These are phyloP conservation scores for Panthera uncia DNA, from an alignment of 2,113 vertebrate species.

Conservation along the genomic window DNA sequence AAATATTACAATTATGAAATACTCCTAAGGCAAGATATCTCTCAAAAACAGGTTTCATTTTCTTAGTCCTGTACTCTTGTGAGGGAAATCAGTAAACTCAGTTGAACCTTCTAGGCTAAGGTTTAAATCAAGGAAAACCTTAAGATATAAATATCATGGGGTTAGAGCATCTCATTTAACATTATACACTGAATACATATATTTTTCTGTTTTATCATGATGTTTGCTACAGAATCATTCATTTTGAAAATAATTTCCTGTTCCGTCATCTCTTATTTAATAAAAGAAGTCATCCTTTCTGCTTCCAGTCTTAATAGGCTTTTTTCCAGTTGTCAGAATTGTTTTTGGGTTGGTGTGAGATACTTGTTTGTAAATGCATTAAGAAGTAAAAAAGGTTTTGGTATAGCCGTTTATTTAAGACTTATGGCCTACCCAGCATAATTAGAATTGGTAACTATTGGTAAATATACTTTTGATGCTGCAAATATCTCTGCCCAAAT, in stretches of 20 bases:
- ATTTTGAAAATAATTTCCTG: neutral
- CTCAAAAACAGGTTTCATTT: neutral
- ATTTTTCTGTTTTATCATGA: neutral
- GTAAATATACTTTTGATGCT: neutral
- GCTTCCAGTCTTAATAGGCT: neutral
- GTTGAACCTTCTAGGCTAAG: neutral
- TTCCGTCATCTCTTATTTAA: neutral
- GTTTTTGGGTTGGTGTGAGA: neutral
- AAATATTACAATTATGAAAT: neutral
- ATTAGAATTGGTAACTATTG: neutral
- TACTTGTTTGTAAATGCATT: neutral
- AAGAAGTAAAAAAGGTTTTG: neutral
- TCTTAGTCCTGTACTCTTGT: neutral
- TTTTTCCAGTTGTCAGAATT: neutral
- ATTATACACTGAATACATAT: neutral
- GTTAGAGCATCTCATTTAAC: neutral
- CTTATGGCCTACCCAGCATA: neutral
- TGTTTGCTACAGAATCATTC: neutral
- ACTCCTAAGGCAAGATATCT: neutral
- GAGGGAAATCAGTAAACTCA: neutral
- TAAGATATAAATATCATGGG: neutral
- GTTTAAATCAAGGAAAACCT: slow-evolving; percentile 15
- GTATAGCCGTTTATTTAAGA: neutral
- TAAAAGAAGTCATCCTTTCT: neutral
- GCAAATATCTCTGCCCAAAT: neutral